Evolutionary conservation across 2,888 invertebrate species (phyloP).

Genomic region (Megamerina dolium): DNA sequence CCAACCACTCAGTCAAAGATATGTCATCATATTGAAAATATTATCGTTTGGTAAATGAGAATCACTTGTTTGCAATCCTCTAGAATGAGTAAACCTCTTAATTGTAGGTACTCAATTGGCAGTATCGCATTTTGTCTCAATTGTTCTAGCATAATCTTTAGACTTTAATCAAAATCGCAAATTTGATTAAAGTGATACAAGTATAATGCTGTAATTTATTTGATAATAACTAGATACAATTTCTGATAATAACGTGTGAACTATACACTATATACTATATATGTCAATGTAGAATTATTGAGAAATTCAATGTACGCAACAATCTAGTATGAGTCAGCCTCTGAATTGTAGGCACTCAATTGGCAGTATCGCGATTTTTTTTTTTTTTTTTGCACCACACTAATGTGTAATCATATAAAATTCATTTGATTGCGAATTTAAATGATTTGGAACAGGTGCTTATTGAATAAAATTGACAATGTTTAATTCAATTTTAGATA

Average conservation of each 20-base stretch:
- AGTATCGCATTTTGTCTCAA: constrained; percentile 6
- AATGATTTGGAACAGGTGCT: too few species aligned
- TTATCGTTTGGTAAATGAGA: too few species aligned
- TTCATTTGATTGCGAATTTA: too few species aligned
- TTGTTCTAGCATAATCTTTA: constrained; percentile 13
- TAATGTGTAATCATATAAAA: too few species aligned
- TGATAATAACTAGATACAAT: neutral
- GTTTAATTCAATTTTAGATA: too few species aligned
- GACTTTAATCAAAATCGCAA: too few species aligned
- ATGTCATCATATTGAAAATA: constrained; percentile 34
- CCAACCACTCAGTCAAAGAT: constrained; percentile 37
- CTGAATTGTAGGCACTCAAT: constrained; percentile 17
- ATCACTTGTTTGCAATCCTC: constrained; percentile 10
- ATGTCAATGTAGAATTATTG: too few species aligned
- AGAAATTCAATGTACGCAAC: constrained; percentile 8
- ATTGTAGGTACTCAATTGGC: constrained; percentile 17
- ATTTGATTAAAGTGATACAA: too few species aligned
- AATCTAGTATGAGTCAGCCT: constrained; percentile 16
- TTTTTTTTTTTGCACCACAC: constrained; percentile 12
- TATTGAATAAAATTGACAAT: too few species aligned
- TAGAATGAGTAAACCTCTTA: constrained; percentile 17
- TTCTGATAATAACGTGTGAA: constrained; percentile 4
- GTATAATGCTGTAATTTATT: too few species aligned
- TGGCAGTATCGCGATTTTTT: constrained; percentile 12
- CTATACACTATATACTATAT: too few species aligned